Evolutionary conservation across 2,113 vertebrate genomes (phyloP).

Genomic region (Gallinago jamesoni): DNA sequence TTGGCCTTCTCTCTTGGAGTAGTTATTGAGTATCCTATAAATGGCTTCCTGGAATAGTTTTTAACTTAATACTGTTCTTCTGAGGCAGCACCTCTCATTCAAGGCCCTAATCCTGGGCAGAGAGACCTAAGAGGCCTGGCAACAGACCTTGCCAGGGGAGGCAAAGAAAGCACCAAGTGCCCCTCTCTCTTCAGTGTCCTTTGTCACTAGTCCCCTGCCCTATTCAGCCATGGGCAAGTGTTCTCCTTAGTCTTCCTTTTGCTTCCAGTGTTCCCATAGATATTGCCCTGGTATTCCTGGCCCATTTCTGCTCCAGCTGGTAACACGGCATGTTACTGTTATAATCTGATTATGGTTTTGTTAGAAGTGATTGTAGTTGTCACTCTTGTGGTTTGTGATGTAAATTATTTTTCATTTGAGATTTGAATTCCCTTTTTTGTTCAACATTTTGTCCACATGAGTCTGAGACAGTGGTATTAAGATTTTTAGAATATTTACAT

Average conservation of each 20-base stretch:
- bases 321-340: background rate
- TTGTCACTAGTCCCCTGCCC: background rate
- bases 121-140: background rate
- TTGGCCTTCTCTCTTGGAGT: rapidly evolving
- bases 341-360: background rate
- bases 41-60: background rate
- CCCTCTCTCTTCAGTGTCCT: background rate
- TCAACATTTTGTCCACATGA: background rate
- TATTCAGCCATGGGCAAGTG: background rate
- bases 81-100: background rate
- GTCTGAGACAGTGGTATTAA: background rate
- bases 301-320: background rate
- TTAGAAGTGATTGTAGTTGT: background rate
- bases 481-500: background rate
- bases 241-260: background rate
- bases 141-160: background rate
- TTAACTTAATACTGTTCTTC: background rate
- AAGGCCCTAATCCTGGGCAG: background rate
- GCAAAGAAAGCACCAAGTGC: background rate
- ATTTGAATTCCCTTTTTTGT: background rate
- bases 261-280: rapidly evolving
- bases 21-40: background rate
- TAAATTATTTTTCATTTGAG: background rate
- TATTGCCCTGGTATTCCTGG: background rate
- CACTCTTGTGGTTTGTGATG: background rate